Evolutionary conservation across 2,888 invertebrate genomes (phyloP).

Genomic region (Ditula angustiorana): DNA sequence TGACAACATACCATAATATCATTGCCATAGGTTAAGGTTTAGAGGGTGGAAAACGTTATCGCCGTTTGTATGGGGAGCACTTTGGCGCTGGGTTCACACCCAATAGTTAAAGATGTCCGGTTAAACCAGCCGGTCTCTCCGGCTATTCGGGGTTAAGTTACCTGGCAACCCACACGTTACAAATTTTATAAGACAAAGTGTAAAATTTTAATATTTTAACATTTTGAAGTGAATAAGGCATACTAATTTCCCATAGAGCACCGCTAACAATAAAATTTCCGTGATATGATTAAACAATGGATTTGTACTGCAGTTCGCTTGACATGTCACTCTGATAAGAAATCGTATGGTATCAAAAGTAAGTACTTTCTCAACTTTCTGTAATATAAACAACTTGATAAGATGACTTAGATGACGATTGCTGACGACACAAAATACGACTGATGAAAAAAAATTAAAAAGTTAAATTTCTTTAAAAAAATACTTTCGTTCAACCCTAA

Average conservation of each 20-base stretch:
- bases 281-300: slow-evolving; percentile 16
- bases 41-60: no score
- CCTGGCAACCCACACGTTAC: no score
- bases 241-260: slow-evolving; percentile 11
- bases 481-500: no score
- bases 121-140: no score
- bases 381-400: background rate
- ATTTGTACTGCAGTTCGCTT: slow-evolving; percentile 24
- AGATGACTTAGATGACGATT: background rate
- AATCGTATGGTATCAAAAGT: background rate
- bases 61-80: no score
- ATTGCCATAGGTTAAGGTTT: no score
- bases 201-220: background rate
- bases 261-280: slow-evolving; percentile 6
- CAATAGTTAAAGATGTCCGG: no score
- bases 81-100: no score
- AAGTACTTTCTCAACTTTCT: background rate
- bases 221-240: slow-evolving; percentile 14
- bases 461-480: background rate
- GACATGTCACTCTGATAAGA: background rate
- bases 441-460: no score
- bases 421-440: background rate
- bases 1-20: no score
- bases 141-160: no score
- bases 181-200: no score